These are phyloP conservation scores for Polylopha cassiicola DNA, from an alignment of 2,888 invertebrate species.

Conservation along the genomic window DNA sequence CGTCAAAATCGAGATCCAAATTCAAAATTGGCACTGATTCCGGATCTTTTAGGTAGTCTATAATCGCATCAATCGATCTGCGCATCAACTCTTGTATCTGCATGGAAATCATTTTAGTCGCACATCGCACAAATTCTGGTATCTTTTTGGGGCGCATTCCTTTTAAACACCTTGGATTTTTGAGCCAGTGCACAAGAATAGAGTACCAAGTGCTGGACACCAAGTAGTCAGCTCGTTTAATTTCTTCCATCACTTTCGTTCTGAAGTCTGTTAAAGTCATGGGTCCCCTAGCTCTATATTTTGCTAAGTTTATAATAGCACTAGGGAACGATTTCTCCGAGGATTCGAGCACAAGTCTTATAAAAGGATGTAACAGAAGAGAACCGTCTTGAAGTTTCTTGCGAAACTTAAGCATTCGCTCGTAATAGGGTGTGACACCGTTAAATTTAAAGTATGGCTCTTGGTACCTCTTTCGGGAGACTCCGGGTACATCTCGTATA, in stretches of 20 bases:
- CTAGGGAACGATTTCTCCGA: constrained; percentile 72
- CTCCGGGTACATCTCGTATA: constrained; percentile 77
- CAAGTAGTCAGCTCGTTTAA: constrained; percentile 60
- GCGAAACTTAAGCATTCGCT: constrained; percentile 75
- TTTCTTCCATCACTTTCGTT: constrained; percentile 51
- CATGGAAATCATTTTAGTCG: constrained; percentile 67
- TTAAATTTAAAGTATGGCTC: constrained; percentile 77
- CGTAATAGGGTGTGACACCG: constrained; percentile 79
- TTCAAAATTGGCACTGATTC: constrained; percentile 79
- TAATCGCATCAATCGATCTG: constrained; percentile 80
- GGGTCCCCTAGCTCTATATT: constrained; percentile 62
- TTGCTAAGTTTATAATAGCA: constrained; percentile 71
- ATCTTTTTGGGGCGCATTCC: constrained; percentile 57
- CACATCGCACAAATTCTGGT: constrained; percentile 59
- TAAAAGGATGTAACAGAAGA: constrained; percentile 79
- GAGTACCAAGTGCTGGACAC: constrained; percentile 68
- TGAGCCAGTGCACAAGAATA: constrained; percentile 64
- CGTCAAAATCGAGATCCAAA: constrained; percentile 74
- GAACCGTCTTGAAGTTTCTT: constrained; percentile 75
- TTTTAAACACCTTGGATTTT: constrained; percentile 64
- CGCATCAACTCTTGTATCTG: constrained; percentile 83
- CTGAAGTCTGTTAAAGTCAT: constrained; percentile 54
- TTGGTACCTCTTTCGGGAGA: constrained; percentile 60
- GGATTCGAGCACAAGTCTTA: constrained; percentile 76
- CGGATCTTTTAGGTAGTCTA: constrained; percentile 71